phyloP scores from a whole-genome alignment of 2,797 vertebrate genomes.

The Falco peregrinus region DNA sequence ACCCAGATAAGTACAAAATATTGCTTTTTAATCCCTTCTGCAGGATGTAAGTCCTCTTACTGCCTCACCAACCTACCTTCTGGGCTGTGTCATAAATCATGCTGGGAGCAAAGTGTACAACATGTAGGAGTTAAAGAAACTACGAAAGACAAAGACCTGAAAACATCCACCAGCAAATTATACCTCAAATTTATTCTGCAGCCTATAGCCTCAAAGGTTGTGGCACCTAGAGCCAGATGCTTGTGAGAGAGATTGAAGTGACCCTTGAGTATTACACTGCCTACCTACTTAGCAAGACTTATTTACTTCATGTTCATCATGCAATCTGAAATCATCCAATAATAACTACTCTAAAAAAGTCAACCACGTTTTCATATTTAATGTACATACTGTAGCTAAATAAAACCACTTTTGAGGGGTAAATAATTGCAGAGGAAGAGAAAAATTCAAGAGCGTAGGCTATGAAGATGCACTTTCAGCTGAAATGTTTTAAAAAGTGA shows the following conservation, averaged over 20 bases:
- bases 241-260: constrained; percentile 2
- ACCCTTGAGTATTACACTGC: constrained; percentile 24
- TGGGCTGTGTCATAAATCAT: not conserved
- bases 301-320: constrained; percentile 51
- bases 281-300: constrained; percentile 26
- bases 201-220: not conserved
- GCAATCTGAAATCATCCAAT: constrained; percentile 60
- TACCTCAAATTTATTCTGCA: not conserved
- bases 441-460: constrained; percentile 66
- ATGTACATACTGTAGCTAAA: constrained; percentile 66
- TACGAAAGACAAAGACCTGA: not conserved
- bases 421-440: constrained; percentile 71
- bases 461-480: constrained; percentile 67
- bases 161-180: not conserved
- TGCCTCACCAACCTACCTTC: not conserved
- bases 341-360: constrained; percentile 65
- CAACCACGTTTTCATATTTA: constrained; percentile 58
- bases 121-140: not conserved
- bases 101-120: not conserved
- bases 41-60: not conserved
- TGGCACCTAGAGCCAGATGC: not conserved
- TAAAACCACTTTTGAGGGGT: constrained; percentile 57
- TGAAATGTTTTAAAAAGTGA: constrained; percentile 54
- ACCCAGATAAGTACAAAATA: not conserved
- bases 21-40: not conserved